These are phyloP conservation scores for Thymallus thymallus DNA, from an alignment of 2,113 vertebrate species.

Conservation along the genomic window DNA sequence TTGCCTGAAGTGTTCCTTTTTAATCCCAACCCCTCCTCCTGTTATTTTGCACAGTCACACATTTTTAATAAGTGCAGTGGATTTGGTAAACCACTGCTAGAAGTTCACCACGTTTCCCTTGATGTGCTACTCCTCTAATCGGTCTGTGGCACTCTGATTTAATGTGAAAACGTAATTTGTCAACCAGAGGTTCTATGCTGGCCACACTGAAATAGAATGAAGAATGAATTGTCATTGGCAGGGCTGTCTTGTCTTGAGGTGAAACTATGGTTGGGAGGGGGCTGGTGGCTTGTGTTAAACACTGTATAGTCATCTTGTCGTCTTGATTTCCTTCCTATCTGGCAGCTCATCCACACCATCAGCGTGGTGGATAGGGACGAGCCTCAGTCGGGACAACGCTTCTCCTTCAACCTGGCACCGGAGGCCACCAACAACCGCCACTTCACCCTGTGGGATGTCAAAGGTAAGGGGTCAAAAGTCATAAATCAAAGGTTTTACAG, in stretches of 20 bases:
- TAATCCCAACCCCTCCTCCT: neutral
- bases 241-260: constrained; percentile 35
- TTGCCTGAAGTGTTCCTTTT: constrained; percentile 25
- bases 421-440: constrained; percentile 85
- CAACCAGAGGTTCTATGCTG: constrained; percentile 35
- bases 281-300: too few species aligned
- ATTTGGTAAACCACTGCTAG: neutral
- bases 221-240: constrained; percentile 44
- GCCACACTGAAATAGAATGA: constrained; percentile 39
- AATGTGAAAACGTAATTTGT: constrained; percentile 50
- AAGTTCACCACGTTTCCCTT: constrained; percentile 28
- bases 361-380: constrained; percentile 94
- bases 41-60: constrained; percentile 8
- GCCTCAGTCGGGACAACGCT: constrained; percentile 89
- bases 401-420: constrained; percentile 88
- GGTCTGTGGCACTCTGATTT: neutral
- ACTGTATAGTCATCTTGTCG: neutral
- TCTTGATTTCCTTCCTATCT: constrained; percentile 11
- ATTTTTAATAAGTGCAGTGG: neutral
- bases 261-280: constrained; percentile 11
- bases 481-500: neutral
- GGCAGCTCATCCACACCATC: constrained; percentile 95
- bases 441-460: constrained; percentile 90
- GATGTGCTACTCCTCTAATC: neutral
- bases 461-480: constrained; percentile 78